A percentile compares a stretch with the other conserved stretches of the same genome.
Evolutionary conservation across 2,113 vertebrate species (phyloP).

Genomic region (Hepsetus odoe): DNA sequence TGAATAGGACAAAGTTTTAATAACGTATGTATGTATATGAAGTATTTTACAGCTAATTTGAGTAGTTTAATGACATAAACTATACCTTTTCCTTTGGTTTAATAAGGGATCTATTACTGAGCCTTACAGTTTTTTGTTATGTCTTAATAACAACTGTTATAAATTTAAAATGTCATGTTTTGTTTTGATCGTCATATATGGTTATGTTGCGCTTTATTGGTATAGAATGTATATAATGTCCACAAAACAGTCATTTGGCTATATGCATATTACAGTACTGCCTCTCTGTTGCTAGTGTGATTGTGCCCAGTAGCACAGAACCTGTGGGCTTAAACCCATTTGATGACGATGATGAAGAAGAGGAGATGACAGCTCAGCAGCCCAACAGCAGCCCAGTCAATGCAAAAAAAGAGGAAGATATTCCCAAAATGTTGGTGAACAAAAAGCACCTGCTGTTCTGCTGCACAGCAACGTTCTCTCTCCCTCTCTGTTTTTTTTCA

Average conservation of each 20-base stretch:
- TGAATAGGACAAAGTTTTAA: too few species aligned
- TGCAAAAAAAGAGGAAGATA: conserved; percentile 91
- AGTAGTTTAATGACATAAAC: too few species aligned
- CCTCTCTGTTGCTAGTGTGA: conserved; percentile 88
- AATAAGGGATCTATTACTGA: too few species aligned
- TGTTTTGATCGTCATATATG: background rate
- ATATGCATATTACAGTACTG: conserved; percentile 70
- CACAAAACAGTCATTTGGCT: background rate
- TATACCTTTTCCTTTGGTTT: too few species aligned
- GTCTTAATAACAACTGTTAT: background rate
- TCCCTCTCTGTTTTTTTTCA: background rate
- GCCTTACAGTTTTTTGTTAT: background rate
- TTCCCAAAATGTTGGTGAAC: conserved; percentile 97
- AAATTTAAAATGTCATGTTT: background rate
- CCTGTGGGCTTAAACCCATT: conserved; percentile 92
- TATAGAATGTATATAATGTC: background rate
- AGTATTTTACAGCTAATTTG: too few species aligned
- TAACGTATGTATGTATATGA: too few species aligned
- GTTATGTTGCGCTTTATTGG: background rate
- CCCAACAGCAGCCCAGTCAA: conserved; percentile 85
- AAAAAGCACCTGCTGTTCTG: conserved; percentile 55
- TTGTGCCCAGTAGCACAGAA: conserved; percentile 83
- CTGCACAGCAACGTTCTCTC: background rate
- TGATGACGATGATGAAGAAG: conserved; percentile 78
- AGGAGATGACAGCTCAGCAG: conserved; percentile 77